A percentile compares a stretch with the other conserved stretches of the same genome.
Conservation (phyloP, 1,140 invertebrate genomes). For the Drosophila ironensis region DNA sequence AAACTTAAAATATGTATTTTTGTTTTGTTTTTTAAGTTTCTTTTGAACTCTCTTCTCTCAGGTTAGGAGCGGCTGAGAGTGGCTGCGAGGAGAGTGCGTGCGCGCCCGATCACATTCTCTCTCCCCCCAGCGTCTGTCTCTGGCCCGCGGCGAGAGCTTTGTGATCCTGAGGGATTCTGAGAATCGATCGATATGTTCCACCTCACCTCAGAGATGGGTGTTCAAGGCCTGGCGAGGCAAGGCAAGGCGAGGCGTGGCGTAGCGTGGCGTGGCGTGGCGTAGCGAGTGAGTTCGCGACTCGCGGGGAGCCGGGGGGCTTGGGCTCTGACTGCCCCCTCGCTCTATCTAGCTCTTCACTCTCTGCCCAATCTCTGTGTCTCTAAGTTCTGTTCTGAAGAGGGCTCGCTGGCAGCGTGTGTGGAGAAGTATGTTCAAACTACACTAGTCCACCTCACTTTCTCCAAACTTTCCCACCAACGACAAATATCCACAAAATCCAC, state of each 20-base stretch:
- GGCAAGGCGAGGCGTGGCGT: conserved; percentile 48
- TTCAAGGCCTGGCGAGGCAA: conserved; percentile 41
- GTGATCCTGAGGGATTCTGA: conserved; percentile 11
- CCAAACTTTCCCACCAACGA: conserved; percentile 14
- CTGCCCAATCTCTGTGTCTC: conserved; percentile 28
- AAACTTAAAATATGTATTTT: conserved; percentile 61
- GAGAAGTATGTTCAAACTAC: conserved; percentile 80
- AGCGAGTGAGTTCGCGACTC: conserved; percentile 55
- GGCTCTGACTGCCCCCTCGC: conserved; percentile 27
- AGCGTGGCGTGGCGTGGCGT: conserved; percentile 39
- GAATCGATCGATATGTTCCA: conserved; percentile 27
- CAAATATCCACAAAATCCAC: conserved; percentile 13
- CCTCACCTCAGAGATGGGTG: conserved; percentile 28
- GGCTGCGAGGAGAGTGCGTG: conserved; percentile 44
- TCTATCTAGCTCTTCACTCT: conserved; percentile 24
- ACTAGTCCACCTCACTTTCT: conserved; percentile 50
- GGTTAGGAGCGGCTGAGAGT: conserved; percentile 55
- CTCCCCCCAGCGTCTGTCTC: conserved; percentile 49
- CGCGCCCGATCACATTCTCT: conserved; percentile 28
- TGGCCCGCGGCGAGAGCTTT: conserved; percentile 27
- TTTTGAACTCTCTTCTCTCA: conserved; percentile 78
- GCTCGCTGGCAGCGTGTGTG: conserved; percentile 79
- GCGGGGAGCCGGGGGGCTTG: conserved; percentile 46
- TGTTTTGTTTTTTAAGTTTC: conserved; percentile 72
- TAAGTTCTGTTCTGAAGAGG: conserved; percentile 68